These are phyloP conservation scores for Rhyacichthys aspro DNA, from an alignment of 2,797 vertebrate genomes.

Conservation along the genomic window DNA sequence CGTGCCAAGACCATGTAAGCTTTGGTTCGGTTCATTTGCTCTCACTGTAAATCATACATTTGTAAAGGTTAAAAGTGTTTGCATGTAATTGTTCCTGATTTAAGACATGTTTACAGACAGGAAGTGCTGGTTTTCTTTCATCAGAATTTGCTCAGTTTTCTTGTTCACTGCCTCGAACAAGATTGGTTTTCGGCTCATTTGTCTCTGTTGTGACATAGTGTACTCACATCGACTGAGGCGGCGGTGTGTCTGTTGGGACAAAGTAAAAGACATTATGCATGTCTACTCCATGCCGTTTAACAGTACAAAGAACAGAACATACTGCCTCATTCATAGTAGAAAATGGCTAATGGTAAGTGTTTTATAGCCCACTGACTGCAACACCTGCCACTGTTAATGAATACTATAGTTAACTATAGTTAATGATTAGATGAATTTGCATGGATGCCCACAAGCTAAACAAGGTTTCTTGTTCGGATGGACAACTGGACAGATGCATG, in stretches of 20 bases:
- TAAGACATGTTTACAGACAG: too few relatives aligned
- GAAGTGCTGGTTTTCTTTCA: background rate
- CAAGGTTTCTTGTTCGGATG: background rate
- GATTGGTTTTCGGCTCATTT: background rate
- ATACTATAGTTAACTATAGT: conserved; percentile 36
- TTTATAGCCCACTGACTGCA: conserved; percentile 22
- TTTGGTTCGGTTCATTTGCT: too few relatives aligned
- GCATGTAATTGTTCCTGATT: too few relatives aligned
- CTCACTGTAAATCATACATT: too few relatives aligned
- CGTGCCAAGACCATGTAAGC: too few relatives aligned
- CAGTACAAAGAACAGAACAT: conserved; percentile 9
- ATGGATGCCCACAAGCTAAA: conserved; percentile 12
- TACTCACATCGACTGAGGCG: conserved; percentile 5
- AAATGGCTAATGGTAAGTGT: conserved; percentile 2
- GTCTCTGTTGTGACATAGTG: conserved; percentile 15
- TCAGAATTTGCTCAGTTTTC: background rate
- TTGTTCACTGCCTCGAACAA: background rate
- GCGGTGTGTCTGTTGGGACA: conserved; percentile 22
- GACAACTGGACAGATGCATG: background rate
- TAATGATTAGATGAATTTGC: conserved; percentile 45
- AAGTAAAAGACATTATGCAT: conserved; percentile 16
- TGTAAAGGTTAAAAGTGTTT: too few relatives aligned
- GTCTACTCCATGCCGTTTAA: conserved; percentile 17
- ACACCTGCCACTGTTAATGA: conserved; percentile 27
- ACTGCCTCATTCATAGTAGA: conserved; percentile 24